A percentile compares a stretch with the other conserved stretches of the same genome.
phyloP scores from a whole-genome alignment of 2,797 vertebrate genomes.

The Xenopus petersii region DNA sequence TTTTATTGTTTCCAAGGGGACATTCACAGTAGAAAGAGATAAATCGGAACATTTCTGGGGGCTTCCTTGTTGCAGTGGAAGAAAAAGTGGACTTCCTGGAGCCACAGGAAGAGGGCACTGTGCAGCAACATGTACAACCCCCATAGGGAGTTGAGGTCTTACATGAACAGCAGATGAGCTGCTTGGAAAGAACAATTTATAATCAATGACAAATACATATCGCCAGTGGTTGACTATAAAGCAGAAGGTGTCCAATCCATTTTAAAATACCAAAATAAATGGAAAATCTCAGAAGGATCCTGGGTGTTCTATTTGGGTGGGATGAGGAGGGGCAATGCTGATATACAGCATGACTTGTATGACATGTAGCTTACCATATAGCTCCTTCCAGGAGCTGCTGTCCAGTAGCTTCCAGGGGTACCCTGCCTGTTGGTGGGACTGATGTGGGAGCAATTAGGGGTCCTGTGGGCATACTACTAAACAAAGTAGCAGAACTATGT shows the following conservation, averaged over 20 bases:
- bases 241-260: too few species aligned
- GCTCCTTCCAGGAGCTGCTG: slow-evolving; percentile 69
- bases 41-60: slow-evolving; percentile 70
- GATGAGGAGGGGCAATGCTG: too few species aligned
- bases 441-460: slow-evolving; percentile 55
- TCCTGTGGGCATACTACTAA: slow-evolving; percentile 52
- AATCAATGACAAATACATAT: too few species aligned
- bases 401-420: slow-evolving; percentile 70
- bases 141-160: slow-evolving; percentile 55
- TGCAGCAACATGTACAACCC: neutral
- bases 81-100: slow-evolving; percentile 77
- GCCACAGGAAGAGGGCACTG: slow-evolving; percentile 49
- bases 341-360: neutral
- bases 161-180: slow-evolving; percentile 51
- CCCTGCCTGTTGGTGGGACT: slow-evolving; percentile 55
- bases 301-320: too few species aligned
- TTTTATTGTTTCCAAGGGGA: slow-evolving; percentile 85
- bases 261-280: too few species aligned
- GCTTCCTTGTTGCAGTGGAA: slow-evolving; percentile 71
- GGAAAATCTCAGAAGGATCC: too few species aligned
- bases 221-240: too few species aligned
- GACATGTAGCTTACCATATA: slow-evolving; percentile 67
- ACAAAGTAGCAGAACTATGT: slow-evolving; percentile 54
- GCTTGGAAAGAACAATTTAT: too few species aligned
- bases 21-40: slow-evolving; percentile 79